A percentile compares a stretch with the other conserved stretches of the same genome.
These are phyloP conservation scores for Phlogophora meticulosa DNA, from an alignment of 2,888 invertebrate genomes.

Conservation along the genomic window DNA sequence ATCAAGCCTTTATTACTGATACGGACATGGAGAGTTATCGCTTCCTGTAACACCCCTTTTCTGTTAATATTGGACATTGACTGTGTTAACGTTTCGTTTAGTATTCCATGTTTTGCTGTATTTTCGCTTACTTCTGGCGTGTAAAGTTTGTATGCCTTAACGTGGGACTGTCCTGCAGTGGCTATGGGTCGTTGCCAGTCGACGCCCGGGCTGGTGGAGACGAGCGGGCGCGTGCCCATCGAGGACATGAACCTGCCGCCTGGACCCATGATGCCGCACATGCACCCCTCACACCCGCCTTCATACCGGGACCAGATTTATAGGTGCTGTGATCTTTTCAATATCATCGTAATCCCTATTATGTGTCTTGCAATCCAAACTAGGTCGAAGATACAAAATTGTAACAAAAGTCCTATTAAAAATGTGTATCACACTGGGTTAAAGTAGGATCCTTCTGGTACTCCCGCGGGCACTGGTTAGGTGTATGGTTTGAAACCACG, in stretches of 20 bases:
- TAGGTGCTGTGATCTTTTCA: conserved; percentile 77
- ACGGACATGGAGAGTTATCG: conserved; percentile 33
- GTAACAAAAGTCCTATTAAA: background rate
- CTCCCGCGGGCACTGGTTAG: background rate
- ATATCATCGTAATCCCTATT: background rate
- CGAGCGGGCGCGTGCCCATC: conserved; percentile 96
- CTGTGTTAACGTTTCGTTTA: conserved; percentile 9
- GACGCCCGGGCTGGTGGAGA: conserved; percentile 98
- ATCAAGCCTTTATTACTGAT: conserved; percentile 26
- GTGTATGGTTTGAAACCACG: background rate
- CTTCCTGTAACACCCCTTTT: conserved; percentile 22
- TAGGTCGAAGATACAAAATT: background rate
- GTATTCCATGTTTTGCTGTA: conserved; percentile 9
- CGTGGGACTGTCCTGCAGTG: conserved; percentile 89
- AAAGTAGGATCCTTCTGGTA: background rate
- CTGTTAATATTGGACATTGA: conserved; percentile 11
- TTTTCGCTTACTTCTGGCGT: background rate
- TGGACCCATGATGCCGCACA: conserved; percentile 82
- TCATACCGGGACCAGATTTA: conserved; percentile 90
- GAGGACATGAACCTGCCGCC: conserved; percentile 91
- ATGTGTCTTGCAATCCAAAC: background rate
- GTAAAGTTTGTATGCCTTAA: background rate
- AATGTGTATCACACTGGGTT: background rate
- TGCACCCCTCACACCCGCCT: conserved; percentile 87
- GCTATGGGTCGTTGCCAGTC: conserved; percentile 99